phyloP scores from a whole-genome alignment of 2,797 vertebrate genomes.

The Crocodylus rhombifer region DNA sequence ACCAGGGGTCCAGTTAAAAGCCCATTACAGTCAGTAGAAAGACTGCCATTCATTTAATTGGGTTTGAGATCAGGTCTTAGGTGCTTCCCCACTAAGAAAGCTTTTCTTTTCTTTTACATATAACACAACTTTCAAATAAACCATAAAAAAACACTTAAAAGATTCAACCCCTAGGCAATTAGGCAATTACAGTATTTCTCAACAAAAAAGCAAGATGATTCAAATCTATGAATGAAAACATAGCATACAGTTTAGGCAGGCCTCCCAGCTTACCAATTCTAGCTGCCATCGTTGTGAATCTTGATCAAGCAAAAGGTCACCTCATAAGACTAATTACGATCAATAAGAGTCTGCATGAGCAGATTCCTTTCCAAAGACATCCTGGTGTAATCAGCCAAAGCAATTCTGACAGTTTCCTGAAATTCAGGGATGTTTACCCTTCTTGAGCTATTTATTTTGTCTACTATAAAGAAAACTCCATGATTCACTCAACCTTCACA shows the following conservation, averaged over 20 bases:
- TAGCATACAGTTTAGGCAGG: background rate
- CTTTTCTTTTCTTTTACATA: constrained; percentile 12
- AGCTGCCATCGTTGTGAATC: background rate
- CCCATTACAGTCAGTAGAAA: background rate
- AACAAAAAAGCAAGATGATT: background rate
- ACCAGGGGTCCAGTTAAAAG: background rate
- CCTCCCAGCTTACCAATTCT: background rate
- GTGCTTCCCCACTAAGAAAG: background rate
- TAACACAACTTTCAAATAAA: constrained; percentile 17
- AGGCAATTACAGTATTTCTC: accelerated
- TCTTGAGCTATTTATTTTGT: background rate
- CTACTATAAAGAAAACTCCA: background rate
- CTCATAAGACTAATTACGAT: background rate
- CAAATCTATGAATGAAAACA: background rate
- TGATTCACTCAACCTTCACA: background rate
- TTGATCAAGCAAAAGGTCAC: background rate
- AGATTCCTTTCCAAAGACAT: background rate
- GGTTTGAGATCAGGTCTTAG: background rate
- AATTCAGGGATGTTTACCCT: background rate
- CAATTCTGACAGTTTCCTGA: background rate
- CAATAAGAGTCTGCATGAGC: background rate
- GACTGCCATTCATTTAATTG: background rate
- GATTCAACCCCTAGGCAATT: background rate
- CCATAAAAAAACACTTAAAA: background rate
- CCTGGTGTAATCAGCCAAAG: background rate